Evolutionary conservation across 1,140 invertebrate species (phyloP).

Genomic region (Anthonomus grandis): DNA sequence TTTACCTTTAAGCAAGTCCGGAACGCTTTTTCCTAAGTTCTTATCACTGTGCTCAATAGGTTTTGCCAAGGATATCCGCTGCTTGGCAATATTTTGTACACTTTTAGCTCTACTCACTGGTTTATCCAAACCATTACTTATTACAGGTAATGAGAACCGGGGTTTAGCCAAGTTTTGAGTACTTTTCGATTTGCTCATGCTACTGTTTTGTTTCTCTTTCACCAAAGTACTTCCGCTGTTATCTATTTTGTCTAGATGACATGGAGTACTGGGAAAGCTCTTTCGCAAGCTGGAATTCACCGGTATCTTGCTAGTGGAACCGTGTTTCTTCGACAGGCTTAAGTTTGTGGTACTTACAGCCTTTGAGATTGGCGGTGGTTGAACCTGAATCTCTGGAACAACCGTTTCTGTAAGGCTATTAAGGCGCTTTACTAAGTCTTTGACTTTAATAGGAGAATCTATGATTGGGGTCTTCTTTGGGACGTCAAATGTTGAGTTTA

Average conservation of each 20-base stretch:
- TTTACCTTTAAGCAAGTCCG: constrained; percentile 19
- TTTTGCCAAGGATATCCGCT: constrained; percentile 11
- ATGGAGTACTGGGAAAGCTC: constrained; percentile 43
- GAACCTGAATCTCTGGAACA: not conserved
- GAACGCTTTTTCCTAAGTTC: constrained; percentile 22
- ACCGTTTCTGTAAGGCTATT: constrained; percentile 33
- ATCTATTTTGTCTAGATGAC: constrained; percentile 45
- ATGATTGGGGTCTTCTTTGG: not conserved
- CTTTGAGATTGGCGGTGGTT: constrained; percentile 17
- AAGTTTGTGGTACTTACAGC: constrained; percentile 31
- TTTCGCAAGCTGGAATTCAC: constrained; percentile 39
- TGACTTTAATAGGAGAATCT: constrained; percentile 31
- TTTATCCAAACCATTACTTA: not conserved
- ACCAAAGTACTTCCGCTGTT: constrained; percentile 26
- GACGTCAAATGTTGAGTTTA: not conserved
- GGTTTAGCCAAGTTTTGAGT: constrained; percentile 30
- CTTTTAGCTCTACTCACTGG: constrained; percentile 27
- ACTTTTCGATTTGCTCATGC: constrained; percentile 29
- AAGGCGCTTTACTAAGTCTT: constrained; percentile 34
- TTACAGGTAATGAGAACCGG: constrained; percentile 14
- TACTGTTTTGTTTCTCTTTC: not conserved
- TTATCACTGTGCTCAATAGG: not conserved
- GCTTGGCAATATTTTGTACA: constrained; percentile 31
- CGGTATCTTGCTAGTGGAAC: constrained; percentile 37
- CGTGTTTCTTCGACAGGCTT: constrained; percentile 31